These are phyloP conservation scores for Ploceus nigricollis DNA, from an alignment of 2,113 vertebrate genomes.

Conservation along the genomic window DNA sequence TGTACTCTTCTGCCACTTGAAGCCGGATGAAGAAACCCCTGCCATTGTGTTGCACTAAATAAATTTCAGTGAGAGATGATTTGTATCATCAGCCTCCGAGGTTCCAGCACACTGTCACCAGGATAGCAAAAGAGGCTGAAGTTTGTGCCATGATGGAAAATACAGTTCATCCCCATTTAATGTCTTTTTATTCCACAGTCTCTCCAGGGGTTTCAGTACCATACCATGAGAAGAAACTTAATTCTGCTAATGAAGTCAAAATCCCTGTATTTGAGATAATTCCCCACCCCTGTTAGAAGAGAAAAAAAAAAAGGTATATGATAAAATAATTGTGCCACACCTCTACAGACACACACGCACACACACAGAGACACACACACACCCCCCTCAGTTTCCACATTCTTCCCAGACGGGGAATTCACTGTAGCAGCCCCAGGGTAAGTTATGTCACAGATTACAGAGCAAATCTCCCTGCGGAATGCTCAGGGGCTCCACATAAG, in stretches of 20 bases:
- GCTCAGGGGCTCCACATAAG: not conserved
- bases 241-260: not conserved
- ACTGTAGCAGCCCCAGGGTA: no score
- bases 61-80: not conserved
- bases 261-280: not conserved
- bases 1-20: not conserved
- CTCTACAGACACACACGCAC: no score
- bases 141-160: not conserved
- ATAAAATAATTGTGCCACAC: not conserved
- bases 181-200: not conserved
- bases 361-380: no score
- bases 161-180: not conserved
- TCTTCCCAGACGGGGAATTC: not conserved
- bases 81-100: not conserved
- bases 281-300: not conserved
- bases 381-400: not conserved
- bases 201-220: not conserved
- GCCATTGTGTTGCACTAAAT: not conserved
- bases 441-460: not conserved
- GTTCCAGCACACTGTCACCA: accelerated
- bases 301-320: not conserved
- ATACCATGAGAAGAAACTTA: not conserved
- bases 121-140: not conserved
- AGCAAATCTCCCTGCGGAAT: accelerated
- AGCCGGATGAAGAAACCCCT: not conserved